Evolutionary conservation across 92 coral and sea anemone species (phyloP), one percentile per base, ranked within the genome.

Genomic region (Parazoanthus atlanticus): DNA sequence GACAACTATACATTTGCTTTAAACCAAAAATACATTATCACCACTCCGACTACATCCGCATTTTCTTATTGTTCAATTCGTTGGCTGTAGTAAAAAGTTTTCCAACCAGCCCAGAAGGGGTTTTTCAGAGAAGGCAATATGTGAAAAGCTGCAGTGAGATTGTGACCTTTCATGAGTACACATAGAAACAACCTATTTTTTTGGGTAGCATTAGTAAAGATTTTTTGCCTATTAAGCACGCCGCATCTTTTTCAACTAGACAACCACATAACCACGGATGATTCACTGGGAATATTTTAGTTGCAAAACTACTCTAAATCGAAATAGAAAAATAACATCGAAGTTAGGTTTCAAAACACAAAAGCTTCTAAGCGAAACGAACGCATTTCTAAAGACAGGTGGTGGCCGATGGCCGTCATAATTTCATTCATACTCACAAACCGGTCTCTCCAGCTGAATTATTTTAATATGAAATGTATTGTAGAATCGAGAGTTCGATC

Each of bases 1-100:
- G 87, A 67, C 90, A 91, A 40, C 78, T 69, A 52, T 6, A 91
- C 88, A 86, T 91, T 88, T 86, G 32, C 46, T 74, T 79, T 81
- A 75, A 89, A 78, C 84, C 88, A 67, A 54, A 41, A 81, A 26
- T 21, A 61, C 52, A 72, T 70, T 83, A 84, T 84, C 89, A 91
- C 74, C 65, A 65, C 58, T n/a, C 32, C 23, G 25, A 54, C 30
- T 43, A 80, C 30, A 56, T 56, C 84, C 33, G 29, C 40, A 43
- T 23, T 84, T 70, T 31, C 61, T 49, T 54, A 28, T 40, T 38
- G 30, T 71, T 70, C 61, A 28, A 69, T 26, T 84, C 28, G 78
- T 70, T 43, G 78, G 66, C 78, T 32, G 74, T 52, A 70, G 78
- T 52, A 46, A 46, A 13, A 65, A 36, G 56, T 41, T 70, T 67